Evolutionary conservation across 2,797 vertebrate species (phyloP).

Genomic region (Pangasius djambal): DNA sequence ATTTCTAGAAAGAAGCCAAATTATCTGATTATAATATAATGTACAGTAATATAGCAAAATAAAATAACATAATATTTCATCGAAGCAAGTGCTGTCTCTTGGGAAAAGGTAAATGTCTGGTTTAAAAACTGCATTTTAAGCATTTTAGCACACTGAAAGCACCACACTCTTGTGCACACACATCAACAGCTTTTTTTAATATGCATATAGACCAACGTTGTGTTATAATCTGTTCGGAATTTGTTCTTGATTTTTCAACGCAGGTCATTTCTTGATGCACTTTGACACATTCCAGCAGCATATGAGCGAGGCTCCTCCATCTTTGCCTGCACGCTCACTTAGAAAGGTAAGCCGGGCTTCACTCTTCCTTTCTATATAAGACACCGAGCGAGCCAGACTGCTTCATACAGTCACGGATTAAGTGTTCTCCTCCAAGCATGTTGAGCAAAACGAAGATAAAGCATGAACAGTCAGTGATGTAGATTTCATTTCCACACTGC

Average conservation of each 20-base stretch:
- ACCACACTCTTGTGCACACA: not conserved
- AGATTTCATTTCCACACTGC: not conserved
- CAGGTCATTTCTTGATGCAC: slow-evolving; percentile 96
- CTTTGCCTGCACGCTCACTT: slow-evolving; percentile 90
- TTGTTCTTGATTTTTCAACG: slow-evolving; percentile 46
- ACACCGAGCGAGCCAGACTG: not conserved
- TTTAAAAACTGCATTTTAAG: not conserved
- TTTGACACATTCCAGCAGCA: slow-evolving; percentile 98
- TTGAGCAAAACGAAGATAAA: not conserved
- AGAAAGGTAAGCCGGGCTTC: slow-evolving; percentile 85
- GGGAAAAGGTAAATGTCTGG: not conserved
- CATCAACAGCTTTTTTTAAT: not conserved
- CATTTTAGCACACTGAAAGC: not conserved
- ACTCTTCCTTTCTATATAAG: slow-evolving; percentile 1
- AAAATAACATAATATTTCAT: not conserved
- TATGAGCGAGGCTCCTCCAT: slow-evolving; percentile 88
- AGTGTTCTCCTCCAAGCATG: slow-evolving; percentile 7
- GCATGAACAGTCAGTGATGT: not conserved
- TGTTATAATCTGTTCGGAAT: slow-evolving; percentile 33
- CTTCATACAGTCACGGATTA: not conserved
- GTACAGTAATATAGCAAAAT: not conserved
- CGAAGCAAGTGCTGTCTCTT: not conserved
- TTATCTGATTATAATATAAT: not conserved
- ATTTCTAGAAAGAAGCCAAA: not conserved
- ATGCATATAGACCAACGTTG: not conserved